Percentiles rank a stretch among this genome's conserved stretches.
Conservation (phyloP, 2,113 vertebrate genomes). For the Dunckerocampus dactyliophorus region DNA sequence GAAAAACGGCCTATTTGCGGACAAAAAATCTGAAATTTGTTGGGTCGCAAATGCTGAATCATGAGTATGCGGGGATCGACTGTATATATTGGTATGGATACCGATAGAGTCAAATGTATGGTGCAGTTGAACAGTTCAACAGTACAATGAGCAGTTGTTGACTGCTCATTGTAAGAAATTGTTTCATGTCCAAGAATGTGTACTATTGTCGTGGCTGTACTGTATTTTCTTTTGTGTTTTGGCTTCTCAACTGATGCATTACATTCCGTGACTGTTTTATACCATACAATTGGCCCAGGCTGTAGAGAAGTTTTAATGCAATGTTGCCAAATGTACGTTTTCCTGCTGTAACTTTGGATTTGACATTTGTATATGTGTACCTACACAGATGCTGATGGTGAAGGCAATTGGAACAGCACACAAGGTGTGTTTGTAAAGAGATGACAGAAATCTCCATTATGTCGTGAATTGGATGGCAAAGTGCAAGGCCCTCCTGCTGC, state of each 20-base stretch:
- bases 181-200: too few relatives aligned
- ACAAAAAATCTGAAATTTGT: too few relatives aligned
- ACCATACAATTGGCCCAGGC: background rate
- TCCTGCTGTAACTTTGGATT: conserved; percentile 43
- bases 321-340: conserved; percentile 21
- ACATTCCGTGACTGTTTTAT: conserved; percentile 9
- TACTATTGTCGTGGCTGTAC: background rate
- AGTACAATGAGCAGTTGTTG: too few relatives aligned
- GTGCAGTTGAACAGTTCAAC: too few relatives aligned
- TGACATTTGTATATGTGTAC: conserved; percentile 69
- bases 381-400: conserved; percentile 76
- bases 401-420: conserved; percentile 76
- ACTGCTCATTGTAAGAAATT: too few relatives aligned
- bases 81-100: too few relatives aligned
- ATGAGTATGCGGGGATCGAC: too few relatives aligned
- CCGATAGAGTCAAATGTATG: too few relatives aligned
- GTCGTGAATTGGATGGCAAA: conserved; percentile 25
- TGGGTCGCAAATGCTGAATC: too few relatives aligned
- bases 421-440: conserved; percentile 50
- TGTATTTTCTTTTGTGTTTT: conserved; percentile 2
- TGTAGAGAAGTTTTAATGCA: conserved; percentile 20
- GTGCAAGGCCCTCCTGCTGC: conserved; percentile 45
- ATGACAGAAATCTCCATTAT: conserved; percentile 67
- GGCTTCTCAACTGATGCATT: conserved; percentile 9
- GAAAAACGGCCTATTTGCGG: too few relatives aligned